phyloP scores from a whole-genome alignment of 2,888 invertebrate species.

The Hymenopus coronatus region DNA sequence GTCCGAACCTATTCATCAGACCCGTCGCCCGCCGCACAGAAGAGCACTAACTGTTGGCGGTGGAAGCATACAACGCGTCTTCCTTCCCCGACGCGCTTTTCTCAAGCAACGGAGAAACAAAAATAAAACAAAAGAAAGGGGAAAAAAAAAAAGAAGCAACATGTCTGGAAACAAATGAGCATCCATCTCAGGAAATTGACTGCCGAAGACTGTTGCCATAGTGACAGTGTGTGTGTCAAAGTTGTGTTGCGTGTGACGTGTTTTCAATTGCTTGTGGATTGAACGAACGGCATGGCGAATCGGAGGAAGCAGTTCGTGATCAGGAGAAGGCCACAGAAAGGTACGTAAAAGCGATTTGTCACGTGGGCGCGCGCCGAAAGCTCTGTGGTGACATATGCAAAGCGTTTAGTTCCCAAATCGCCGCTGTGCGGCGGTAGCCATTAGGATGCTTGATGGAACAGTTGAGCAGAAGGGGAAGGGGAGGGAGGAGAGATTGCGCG shows the following conservation, averaged over 20 bases:
- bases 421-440: constrained; percentile 5
- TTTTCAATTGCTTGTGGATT: not conserved
- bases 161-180: not conserved
- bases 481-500: not conserved
- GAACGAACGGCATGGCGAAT: constrained; percentile 1
- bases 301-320: constrained; percentile 19
- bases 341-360: not conserved
- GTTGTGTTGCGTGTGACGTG: not conserved
- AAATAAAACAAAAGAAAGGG: no score
- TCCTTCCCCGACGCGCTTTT: not conserved
- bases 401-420: not conserved
- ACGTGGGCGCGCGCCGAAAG: not conserved
- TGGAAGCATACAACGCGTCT: not conserved
- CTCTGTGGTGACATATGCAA: not conserved
- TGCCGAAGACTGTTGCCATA: not conserved
- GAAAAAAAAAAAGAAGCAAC: not conserved
- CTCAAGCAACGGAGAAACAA: not conserved
- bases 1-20: constrained; percentile 11
- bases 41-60: not conserved
- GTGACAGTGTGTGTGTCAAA: not conserved
- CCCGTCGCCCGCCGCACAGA: not conserved
- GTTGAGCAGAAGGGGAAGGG: not conserved
- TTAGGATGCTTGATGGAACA: not conserved
- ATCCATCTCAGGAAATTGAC: not conserved
- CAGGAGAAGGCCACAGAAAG: constrained; percentile 7